phyloP scores from a whole-genome alignment of 1,140 invertebrate species.

The Drosophila quadrilineata region DNA sequence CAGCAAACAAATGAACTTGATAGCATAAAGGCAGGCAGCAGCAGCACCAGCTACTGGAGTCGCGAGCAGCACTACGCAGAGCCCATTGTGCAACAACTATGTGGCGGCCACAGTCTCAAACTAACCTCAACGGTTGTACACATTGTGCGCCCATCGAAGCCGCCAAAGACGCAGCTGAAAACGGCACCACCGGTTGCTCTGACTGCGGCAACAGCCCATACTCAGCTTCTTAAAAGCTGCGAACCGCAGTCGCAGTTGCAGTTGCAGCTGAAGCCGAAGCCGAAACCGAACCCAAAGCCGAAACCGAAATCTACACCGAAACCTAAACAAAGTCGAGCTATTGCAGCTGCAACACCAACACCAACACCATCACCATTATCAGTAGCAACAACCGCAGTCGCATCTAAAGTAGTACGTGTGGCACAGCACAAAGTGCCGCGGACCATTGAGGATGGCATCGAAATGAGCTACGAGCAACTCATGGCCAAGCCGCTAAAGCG shows the following conservation, averaged over 20 bases:
- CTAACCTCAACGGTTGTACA: slow-evolving; percentile 56
- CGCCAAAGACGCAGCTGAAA: neutral
- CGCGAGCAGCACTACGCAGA: neutral
- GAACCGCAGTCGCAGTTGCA: neutral
- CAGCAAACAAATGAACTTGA: no score
- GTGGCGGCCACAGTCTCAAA: slow-evolving; percentile 33
- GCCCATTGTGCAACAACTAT: neutral
- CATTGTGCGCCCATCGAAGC: slow-evolving; percentile 30
- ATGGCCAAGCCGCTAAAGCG: slow-evolving; percentile 49
- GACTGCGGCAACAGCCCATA: neutral
- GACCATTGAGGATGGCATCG: slow-evolving; percentile 62
- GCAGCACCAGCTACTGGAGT: slow-evolving; percentile 8
- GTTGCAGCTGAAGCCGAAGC: neutral
- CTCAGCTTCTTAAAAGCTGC: no score
- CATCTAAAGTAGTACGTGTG: slow-evolving; percentile 35
- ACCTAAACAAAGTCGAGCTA: neutral
- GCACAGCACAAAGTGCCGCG: slow-evolving; percentile 52
- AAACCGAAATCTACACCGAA: neutral
- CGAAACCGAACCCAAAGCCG: neutral
- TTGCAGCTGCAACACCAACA: neutral
- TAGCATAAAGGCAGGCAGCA: no score
- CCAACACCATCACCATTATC: neutral
- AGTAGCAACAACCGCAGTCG: neutral
- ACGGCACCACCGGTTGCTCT: neutral
- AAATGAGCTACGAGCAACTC: slow-evolving; percentile 63